A percentile compares a stretch with the other conserved stretches of the same genome.
phyloP scores from a whole-genome alignment of 2,888 invertebrate genomes.

The Galerucella nymphaeae region DNA sequence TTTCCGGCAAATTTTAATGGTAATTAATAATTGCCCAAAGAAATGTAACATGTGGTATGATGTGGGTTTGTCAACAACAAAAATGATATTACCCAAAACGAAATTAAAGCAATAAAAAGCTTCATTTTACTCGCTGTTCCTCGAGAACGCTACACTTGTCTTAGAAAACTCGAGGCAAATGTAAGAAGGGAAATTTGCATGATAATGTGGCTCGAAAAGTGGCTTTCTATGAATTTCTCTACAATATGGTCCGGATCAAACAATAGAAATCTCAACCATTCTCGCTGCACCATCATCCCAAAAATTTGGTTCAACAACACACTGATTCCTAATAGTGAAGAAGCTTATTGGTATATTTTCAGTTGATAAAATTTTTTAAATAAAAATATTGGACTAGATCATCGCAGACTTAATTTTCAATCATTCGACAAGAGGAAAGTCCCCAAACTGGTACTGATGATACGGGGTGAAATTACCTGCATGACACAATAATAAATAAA shows the following conservation, averaged over 20 bases:
- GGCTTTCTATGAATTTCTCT: constrained; percentile 54
- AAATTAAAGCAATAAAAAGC: constrained; percentile 49
- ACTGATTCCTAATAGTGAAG: constrained; percentile 39
- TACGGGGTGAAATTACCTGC: too few relatives aligned
- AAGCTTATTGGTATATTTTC: not conserved
- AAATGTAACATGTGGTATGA: not conserved
- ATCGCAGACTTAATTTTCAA: too few relatives aligned
- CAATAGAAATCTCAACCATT: constrained; percentile 43
- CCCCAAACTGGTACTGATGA: too few relatives aligned
- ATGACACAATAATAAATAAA: too few relatives aligned
- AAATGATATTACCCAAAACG: constrained; percentile 25
- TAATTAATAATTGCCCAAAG: too few relatives aligned
- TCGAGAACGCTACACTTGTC: constrained; percentile 60
- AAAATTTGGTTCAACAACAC: constrained; percentile 43
- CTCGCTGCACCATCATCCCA: constrained; percentile 23
- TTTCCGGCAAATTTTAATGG: too few relatives aligned
- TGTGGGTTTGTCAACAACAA: not conserved
- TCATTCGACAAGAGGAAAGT: too few relatives aligned
- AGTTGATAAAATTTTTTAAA: not conserved
- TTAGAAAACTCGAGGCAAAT: constrained; percentile 63
- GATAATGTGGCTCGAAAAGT: constrained; percentile 62
- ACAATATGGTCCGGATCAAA: constrained; percentile 57
- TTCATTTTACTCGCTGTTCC: constrained; percentile 55
- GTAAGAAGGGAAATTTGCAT: constrained; percentile 65
- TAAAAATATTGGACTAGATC: too few relatives aligned